A percentile compares a stretch with the other conserved stretches of the same genome.
Evolutionary conservation across 2,113 vertebrate genomes (phyloP).

Genomic region (Pleuronectes platessa): DNA sequence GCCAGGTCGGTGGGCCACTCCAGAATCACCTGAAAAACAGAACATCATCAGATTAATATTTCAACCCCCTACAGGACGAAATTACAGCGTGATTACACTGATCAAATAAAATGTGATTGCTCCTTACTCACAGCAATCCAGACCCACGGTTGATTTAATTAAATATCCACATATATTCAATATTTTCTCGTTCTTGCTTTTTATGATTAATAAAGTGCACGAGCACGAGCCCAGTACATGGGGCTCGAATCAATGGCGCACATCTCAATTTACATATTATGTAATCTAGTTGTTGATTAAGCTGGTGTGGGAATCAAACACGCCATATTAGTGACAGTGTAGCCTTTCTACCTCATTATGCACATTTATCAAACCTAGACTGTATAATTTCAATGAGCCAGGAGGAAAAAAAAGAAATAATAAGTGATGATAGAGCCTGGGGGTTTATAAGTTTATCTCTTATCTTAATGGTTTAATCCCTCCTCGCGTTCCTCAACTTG

Average conservation of each 20-base stretch:
- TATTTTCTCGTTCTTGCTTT: not conserved
- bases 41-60: constrained; percentile 1
- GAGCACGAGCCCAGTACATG: not conserved
- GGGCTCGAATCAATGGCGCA: not conserved
- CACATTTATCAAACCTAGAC: not conserved
- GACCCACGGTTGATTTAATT: not conserved
- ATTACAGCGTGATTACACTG: not conserved
- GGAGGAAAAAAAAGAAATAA: constrained; percentile 2
- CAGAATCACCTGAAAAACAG: constrained; percentile 88
- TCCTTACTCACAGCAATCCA: not conserved
- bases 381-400: constrained; percentile 16
- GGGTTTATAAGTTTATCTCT: constrained; percentile 10
- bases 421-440: constrained; percentile 2
- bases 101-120: not conserved
- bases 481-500: not conserved
- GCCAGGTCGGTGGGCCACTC: constrained; percentile 98
- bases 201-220: not conserved
- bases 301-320: not conserved
- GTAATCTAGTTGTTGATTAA: not conserved
- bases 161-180: not conserved
- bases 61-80: not conserved
- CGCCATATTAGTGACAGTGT: not conserved
- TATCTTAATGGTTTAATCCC: constrained; percentile 12
- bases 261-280: not conserved
- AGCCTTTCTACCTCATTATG: not conserved